Evolutionary conservation across 1,140 invertebrate species (phyloP).

Genomic region (Bacillus rossius): DNA sequence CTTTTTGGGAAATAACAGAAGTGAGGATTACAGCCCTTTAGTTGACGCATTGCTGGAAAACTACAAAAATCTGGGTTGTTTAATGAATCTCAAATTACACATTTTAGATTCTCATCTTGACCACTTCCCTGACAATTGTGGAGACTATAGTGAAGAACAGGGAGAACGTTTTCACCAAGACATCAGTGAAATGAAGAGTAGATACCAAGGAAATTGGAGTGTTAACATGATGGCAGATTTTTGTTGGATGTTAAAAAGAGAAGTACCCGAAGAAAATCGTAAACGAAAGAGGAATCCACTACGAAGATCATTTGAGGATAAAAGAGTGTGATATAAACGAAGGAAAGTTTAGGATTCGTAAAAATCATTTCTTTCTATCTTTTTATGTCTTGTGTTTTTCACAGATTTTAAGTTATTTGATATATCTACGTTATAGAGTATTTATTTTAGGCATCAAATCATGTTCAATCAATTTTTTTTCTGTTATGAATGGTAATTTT

Average conservation of each 20-base stretch:
- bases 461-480: too few species aligned
- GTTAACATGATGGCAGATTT: neutral
- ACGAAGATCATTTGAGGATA: too few species aligned
- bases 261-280: too few species aligned
- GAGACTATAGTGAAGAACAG: neutral
- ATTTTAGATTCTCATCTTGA: conserved; percentile 37
- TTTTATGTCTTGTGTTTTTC: too few species aligned
- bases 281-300: too few species aligned
- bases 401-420: too few species aligned
- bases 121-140: neutral
- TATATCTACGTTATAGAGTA: too few species aligned
- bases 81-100: conserved; percentile 38
- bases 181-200: neutral
- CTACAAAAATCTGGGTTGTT: conserved; percentile 32
- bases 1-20: neutral
- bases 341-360: too few species aligned
- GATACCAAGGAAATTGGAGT: neutral
- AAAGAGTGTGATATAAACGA: too few species aligned
- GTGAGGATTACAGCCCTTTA: conserved; percentile 1
- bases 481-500: too few species aligned
- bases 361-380: too few species aligned
- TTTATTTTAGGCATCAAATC: too few species aligned
- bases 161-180: neutral
- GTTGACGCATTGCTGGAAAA: conserved; percentile 2
- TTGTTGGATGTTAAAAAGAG: neutral